Percentiles rank a stretch among this genome's conserved stretches.
phyloP scores from a whole-genome alignment of 37 sponge, comb jelly and placozoan species.

The Aphrocallistes beatrix region DNA sequence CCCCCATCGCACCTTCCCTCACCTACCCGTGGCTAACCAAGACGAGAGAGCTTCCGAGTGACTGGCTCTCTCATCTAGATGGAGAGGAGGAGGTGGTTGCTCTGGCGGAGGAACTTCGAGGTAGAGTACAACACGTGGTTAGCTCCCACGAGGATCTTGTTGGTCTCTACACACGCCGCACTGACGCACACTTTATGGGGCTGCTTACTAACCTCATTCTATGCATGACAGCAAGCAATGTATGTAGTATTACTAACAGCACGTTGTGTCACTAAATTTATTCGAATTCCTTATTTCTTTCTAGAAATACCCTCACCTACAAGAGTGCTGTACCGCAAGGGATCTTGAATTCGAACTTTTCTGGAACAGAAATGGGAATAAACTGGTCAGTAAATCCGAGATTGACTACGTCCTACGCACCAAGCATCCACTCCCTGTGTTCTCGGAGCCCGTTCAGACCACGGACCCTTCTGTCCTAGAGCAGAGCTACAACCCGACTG shows the following conservation, averaged over 20 bases:
- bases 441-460: neutral
- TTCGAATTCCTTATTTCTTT: neutral
- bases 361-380: neutral
- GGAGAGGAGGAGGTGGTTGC: neutral
- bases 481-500: neutral
- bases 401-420: neutral
- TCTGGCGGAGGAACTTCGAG: neutral
- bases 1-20: neutral
- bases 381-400: neutral
- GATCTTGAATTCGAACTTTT: neutral
- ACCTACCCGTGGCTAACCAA: constrained; percentile 3
- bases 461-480: neutral
- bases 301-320: neutral
- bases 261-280: neutral
- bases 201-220: neutral
- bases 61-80: too few species aligned
- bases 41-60: neutral
- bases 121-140: neutral
- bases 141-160: neutral
- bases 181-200: neutral
- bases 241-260: neutral
- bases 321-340: neutral
- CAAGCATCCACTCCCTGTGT: neutral
- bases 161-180: neutral
- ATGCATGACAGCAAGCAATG: neutral